Conservation (phyloP, 2,113 vertebrate species). For the Sclerurus mexicanus region DNA sequence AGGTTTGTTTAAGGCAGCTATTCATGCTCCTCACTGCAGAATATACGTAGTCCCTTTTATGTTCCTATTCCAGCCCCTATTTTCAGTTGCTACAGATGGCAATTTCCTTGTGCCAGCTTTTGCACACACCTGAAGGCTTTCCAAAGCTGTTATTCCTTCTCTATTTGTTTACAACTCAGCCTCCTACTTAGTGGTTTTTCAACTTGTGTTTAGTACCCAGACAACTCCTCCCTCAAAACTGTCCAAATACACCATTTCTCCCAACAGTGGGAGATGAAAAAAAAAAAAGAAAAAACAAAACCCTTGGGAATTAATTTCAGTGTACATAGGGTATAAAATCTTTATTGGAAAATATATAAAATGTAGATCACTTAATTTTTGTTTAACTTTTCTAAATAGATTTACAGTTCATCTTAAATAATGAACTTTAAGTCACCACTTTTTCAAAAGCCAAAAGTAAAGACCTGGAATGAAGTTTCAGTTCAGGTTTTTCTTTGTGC, state of each 20-base stretch:
- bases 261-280: background rate
- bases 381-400: background rate
- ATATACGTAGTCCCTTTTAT: background rate
- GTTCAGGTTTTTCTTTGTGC: background rate
- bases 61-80: background rate
- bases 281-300: background rate
- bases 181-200: background rate
- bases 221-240: background rate
- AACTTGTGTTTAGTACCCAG: background rate
- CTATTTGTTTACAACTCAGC: background rate
- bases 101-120: background rate
- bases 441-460: background rate
- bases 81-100: background rate
- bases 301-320: background rate
- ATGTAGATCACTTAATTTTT: background rate
- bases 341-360: background rate
- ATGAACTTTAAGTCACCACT: conserved; percentile 1
- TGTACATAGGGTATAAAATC: background rate
- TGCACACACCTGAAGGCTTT: background rate
- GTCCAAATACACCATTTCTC: background rate
- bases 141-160: background rate
- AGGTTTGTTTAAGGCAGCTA: background rate
- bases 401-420: background rate
- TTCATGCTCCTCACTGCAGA: background rate
- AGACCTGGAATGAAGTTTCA: background rate